Percentiles rank a stretch among this genome's conserved stretches.
Evolutionary conservation across 2,888 invertebrate genomes (phyloP).

Genomic region (Lysandra coridon): DNA sequence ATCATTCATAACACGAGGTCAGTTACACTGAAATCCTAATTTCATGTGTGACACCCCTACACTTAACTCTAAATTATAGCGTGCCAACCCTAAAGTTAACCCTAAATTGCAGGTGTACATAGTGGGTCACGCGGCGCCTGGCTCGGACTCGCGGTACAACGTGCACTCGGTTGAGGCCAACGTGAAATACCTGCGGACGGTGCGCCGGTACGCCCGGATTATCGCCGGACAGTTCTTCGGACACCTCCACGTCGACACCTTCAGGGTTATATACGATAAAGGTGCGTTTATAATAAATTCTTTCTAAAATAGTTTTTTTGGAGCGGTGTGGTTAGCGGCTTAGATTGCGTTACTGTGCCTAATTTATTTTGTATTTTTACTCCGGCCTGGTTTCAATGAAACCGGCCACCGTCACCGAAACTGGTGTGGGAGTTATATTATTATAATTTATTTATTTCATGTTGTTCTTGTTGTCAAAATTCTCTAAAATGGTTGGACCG

Average conservation of each 20-base stretch:
- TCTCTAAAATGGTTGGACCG: background rate
- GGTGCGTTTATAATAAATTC: slow-evolving; percentile 71
- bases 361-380: background rate
- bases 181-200: slow-evolving; percentile 85
- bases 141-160: slow-evolving; percentile 89
- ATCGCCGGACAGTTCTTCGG: slow-evolving; percentile 96
- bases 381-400: too few relatives aligned
- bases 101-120: slow-evolving; percentile 86
- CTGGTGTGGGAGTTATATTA: too few relatives aligned
- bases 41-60: background rate
- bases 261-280: slow-evolving; percentile 89
- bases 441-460: too few relatives aligned
- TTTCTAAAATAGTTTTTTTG: background rate
- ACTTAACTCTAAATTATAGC: slow-evolving; percentile 65
- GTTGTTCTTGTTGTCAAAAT: background rate
- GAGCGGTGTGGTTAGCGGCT: background rate
- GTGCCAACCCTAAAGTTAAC: slow-evolving; percentile 1
- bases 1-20: too few relatives aligned
- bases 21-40: background rate
- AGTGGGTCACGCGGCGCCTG: slow-evolving; percentile 94
- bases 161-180: slow-evolving; percentile 88
- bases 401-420: too few relatives aligned
- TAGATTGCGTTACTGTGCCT: background rate
- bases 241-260: slow-evolving; percentile 94
- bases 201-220: slow-evolving; percentile 88